These are phyloP conservation scores for Hyalella azteca DNA, from an alignment of 2,888 invertebrate species.

Conservation along the genomic window DNA sequence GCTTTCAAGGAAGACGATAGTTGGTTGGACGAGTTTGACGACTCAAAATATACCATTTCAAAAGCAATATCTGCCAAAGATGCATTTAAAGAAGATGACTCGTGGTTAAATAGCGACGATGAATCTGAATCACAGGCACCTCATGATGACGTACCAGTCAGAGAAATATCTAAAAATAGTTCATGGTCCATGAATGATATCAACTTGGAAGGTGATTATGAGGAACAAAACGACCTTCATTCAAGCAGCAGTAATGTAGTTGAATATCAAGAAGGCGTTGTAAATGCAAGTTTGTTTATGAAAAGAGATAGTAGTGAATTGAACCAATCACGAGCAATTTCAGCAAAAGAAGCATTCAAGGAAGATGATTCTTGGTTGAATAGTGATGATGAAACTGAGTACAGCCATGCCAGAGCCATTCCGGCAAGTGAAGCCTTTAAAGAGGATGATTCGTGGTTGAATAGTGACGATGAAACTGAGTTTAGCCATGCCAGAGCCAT, in stretches of 20 bases:
- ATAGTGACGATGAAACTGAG: conserved; percentile 39
- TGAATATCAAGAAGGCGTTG: neutral
- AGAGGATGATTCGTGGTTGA: conserved; percentile 50
- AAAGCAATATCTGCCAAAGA: conserved; percentile 46
- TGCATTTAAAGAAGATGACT: conserved; percentile 47
- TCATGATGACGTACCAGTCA: conserved; percentile 25
- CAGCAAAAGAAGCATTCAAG: conserved; percentile 45
- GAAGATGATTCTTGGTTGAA: conserved; percentile 49
- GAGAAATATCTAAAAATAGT: conserved; percentile 41
- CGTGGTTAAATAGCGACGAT: conserved; percentile 46
- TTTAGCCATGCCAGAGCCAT: conserved; percentile 6
- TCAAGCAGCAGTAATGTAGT: conserved; percentile 35
- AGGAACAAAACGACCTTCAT: neutral
- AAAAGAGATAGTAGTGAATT: neutral
- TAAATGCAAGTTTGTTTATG: neutral
- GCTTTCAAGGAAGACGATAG: conserved; percentile 45
- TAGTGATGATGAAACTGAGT: conserved; percentile 39
- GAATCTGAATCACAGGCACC: neutral
- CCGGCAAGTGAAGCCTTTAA: conserved; percentile 39
- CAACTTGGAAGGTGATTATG: conserved; percentile 26
- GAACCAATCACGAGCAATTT: conserved; percentile 14
- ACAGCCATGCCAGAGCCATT: neutral
- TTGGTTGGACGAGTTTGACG: conserved; percentile 50
- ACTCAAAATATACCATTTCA: neutral
- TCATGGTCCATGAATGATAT: conserved; percentile 46